These are phyloP conservation scores for Cenopis cana DNA, from an alignment of 2,888 invertebrate species.

Conservation along the genomic window DNA sequence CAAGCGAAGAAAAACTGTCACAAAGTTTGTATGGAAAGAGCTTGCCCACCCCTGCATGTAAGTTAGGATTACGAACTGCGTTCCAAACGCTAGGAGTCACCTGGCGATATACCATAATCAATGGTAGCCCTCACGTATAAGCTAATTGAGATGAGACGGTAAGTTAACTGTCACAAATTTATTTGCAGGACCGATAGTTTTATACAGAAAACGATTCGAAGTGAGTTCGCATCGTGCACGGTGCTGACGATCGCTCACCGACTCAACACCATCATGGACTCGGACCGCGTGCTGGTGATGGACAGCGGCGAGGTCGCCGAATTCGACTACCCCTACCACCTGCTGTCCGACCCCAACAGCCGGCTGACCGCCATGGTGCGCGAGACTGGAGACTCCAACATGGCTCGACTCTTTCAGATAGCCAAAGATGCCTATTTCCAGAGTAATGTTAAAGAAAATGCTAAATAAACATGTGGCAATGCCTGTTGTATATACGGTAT, in stretches of 20 bases:
- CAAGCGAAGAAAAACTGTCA: no score
- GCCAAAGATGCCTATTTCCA: constrained; percentile 49
- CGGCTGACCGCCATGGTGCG: constrained; percentile 84
- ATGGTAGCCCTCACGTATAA: no score
- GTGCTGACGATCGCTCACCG: constrained; percentile 96
- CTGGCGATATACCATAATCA: no score
- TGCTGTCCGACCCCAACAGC: constrained; percentile 82
- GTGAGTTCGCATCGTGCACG: constrained; percentile 91
- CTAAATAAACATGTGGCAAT: not conserved
- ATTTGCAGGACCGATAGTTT: constrained; percentile 88
- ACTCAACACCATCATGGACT: constrained; percentile 96
- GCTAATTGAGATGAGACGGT: no score
- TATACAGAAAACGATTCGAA: constrained; percentile 93
- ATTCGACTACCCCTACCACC: constrained; percentile 87
- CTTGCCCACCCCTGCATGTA: no score
- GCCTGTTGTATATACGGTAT: no score
- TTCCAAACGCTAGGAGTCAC: no score
- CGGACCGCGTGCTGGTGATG: constrained; percentile 90
- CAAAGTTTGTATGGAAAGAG: no score
- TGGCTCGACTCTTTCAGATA: constrained; percentile 75
- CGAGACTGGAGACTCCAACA: constrained; percentile 84
- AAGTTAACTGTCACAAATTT: not conserved
- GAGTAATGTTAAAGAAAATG: constrained; percentile 31
- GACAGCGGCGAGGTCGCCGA: constrained; percentile 86
- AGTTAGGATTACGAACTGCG: no score